Evolutionary conservation across 2,113 vertebrate genomes (phyloP), one percentile per base, ranked within the genome.

Genomic region (Hippoglossus stenolepis): DNA sequence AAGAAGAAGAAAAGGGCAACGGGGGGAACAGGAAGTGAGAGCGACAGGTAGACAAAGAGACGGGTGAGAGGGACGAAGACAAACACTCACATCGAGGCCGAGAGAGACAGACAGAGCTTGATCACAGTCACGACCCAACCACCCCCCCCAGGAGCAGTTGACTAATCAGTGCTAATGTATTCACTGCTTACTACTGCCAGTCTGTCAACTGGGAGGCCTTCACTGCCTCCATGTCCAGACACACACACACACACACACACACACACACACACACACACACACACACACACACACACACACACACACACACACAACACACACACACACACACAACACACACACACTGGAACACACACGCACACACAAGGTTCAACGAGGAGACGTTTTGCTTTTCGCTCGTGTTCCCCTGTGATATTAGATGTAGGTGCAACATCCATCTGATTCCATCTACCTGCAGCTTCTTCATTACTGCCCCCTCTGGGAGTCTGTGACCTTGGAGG

Each of bases 111-210:
- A 10, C 59, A 61, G 17, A 12, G 28, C 59, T 15, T 20, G 31
- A 20, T 31, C 31, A 15, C 8, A 14, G 59, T 17, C 74, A 81
- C 2, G 9, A 45, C 75, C 43, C 53, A 76, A 69, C n/a, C n/a
- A 61, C 62, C 64, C 51, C 59, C 65, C 60, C 62, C 64, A 60
- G 78, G 73, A 85, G 63, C 80, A 2, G 74, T 62, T 82, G 82
- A 90, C 89, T 90, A 92, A 91, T 87, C 74, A 72, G 62, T 62
- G 85, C 75, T 90, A 90, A 92, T 92, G 83, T 84, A 88, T 92
- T 90, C 90, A 72, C 74, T 84, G 77, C 80, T 81, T 83, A 85
- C 85, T 88, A 81, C 78, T 70, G 65, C 82, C 85, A 80, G 70
- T 59, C 80, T 82, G 89, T 89, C 86, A 77, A 73, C 83, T 66